A percentile compares a stretch with the other conserved stretches of the same genome.
Evolutionary conservation across 2,888 invertebrate species (phyloP).

Genomic region (Drosophila robusta): DNA sequence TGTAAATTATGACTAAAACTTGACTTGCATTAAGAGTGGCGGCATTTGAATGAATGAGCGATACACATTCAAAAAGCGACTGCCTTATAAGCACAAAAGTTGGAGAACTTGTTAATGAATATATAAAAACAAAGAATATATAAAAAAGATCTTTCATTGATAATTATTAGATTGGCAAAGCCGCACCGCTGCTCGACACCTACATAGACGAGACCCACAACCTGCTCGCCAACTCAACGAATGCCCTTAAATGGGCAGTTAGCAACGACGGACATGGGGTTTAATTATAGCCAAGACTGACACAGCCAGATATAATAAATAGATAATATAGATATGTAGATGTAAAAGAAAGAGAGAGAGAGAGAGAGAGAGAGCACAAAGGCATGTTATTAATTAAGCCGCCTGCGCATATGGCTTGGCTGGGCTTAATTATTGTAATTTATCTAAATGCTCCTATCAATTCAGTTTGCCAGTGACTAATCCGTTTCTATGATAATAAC

Average conservation of each 20-base stretch:
- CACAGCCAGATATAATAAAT: constrained; percentile 16
- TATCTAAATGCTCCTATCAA: constrained; percentile 69
- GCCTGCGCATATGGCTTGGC: constrained; percentile 62
- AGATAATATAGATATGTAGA: constrained; percentile 16
- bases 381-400: constrained; percentile 69
- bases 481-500: constrained; percentile 33
- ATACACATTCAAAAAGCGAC: constrained; percentile 29
- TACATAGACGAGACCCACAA: constrained; percentile 33
- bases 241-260: constrained; percentile 71
- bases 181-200: constrained; percentile 33
- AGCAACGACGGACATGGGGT: constrained; percentile 40
- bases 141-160: constrained; percentile 71
- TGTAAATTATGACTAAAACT: constrained; percentile 75
- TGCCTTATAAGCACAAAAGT: constrained; percentile 66
- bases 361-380: constrained; percentile 8
- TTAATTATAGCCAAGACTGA: constrained; percentile 47
- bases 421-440: constrained; percentile 73
- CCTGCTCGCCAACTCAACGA: constrained; percentile 47
- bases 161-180: constrained; percentile 69
- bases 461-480: constrained; percentile 45
- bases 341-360: background rate
- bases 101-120: constrained; percentile 73
- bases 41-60: constrained; percentile 59
- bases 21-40: constrained; percentile 62
- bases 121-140: background rate